Percentiles rank a stretch among this genome's conserved stretches.
Evolutionary conservation across 2,797 vertebrate species (phyloP).

Genomic region (Oryzias dopingdopingensis): DNA sequence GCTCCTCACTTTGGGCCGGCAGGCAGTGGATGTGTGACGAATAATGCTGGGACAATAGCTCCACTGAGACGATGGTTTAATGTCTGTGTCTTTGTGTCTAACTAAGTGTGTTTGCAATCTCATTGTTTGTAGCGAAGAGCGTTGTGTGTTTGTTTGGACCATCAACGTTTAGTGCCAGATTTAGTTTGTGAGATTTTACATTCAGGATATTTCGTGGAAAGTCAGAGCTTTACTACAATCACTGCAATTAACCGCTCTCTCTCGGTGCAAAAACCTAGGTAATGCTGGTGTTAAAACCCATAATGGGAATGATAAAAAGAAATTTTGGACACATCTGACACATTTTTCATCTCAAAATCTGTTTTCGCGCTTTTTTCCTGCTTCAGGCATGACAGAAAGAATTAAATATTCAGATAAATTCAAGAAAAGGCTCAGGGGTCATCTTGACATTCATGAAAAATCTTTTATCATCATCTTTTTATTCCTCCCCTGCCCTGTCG

Average conservation of each 20-base stretch:
- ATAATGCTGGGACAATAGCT: constrained; percentile 11
- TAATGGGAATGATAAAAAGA: too few relatives aligned
- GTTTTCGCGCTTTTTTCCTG: neutral
- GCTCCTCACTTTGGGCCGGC: constrained; percentile 10
- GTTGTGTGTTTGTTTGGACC: constrained; percentile 3
- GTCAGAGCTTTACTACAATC: neutral
- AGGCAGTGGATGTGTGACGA: constrained; percentile 25
- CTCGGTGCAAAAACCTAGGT: neutral
- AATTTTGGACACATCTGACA: neutral
- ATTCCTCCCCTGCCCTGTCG: neutral
- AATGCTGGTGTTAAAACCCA: neutral
- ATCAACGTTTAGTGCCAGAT: neutral
- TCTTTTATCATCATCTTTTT: neutral
- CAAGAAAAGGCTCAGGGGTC: constrained; percentile 3
- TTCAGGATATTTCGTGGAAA: constrained; percentile 17
- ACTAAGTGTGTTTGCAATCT: constrained; percentile 13
- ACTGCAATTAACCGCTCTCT: neutral
- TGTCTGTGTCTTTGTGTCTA: constrained; percentile 17
- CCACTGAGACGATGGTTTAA: constrained; percentile 8
- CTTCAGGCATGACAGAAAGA: neutral
- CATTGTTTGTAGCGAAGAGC: constrained; percentile 5
- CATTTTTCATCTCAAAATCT: neutral
- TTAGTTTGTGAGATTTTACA: constrained; percentile 7
- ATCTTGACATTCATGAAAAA: constrained; percentile 7
- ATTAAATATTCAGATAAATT: constrained; percentile 11